Base-by-base conservation (phyloP, 30 jellyfish, hydroid and myxozoan genomes). In the Aurelia aurita region DNA sequence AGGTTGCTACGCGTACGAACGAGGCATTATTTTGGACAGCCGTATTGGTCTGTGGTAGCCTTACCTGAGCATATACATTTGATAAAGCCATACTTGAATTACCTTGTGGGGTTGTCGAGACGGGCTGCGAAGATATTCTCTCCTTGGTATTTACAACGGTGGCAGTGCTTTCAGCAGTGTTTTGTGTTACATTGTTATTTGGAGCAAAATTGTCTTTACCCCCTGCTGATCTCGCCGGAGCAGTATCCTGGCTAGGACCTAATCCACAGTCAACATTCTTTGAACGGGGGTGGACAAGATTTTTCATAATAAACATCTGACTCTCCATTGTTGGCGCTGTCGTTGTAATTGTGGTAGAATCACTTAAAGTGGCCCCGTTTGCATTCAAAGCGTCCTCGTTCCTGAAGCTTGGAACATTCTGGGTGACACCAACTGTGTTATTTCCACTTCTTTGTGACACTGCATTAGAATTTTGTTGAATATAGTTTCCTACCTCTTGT, bases 281-380 rank as follows among this genome's bases (percentile, higher is more conserved):
- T 21, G 77, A 16, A 14, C 86, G 85, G 19, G 93, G 75, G 29
- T 62, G 73, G 16, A 83, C 93, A 32, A 83, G 76, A 49, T 83
- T 83, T 58, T 83, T 83, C 85, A 83, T 83, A 44, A 83, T 82
- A 71, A 83, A 83, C 93, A 83, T 83, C 34, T 83, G 93, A 27
- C 93, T 83, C 60, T 70, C 84, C 93, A 83, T 83, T 2, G 87
- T 61, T 9, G 93, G 93, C 23, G 87, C 86, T 31, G 72, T 70
- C 26, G 67, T 39, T 39, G 51, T 39, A 39, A 39, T 9, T 39
- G 51, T 14, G 13, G 9, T 3, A 39, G 51, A 39, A 39, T 39
- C 51, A 39, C 15, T 39, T 39, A 8, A 6, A 7, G 51, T 15
- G 16, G 51, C 51, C 12, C 13, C 51, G 13, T 39, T 39, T 39